phyloP scores from a whole-genome alignment of 1,140 invertebrate genomes.

The Proctacanthus coquilletti region DNA sequence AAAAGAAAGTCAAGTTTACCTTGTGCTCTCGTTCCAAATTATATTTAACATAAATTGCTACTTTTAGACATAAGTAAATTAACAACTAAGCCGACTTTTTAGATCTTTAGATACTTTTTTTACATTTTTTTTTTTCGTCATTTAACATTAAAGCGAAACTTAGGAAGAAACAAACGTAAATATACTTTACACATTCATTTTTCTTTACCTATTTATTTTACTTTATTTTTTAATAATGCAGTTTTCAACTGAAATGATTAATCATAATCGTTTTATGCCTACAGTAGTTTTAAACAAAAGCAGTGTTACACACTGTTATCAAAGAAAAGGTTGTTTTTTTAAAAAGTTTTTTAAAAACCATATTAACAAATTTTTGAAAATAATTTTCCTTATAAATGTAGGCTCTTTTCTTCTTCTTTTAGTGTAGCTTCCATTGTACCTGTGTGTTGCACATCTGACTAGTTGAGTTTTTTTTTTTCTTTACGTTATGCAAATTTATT shows the following conservation, averaged over 20 bases:
- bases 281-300: too few species aligned
- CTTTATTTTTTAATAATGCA: too few species aligned
- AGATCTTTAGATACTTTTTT: neutral
- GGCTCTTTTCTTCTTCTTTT: neutral
- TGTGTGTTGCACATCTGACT: slow-evolving; percentile 9
- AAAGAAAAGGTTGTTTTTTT: neutral
- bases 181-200: too few species aligned
- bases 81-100: neutral
- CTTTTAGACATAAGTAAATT: neutral
- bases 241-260: neutral
- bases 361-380: neutral
- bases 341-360: neutral
- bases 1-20: too few species aligned
- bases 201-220: too few species aligned
- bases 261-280: neutral
- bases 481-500: neutral
- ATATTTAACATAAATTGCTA: neutral
- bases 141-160: too few species aligned
- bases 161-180: too few species aligned
- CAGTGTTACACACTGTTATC: too few species aligned
- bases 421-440: slow-evolving; percentile 7
- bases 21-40: neutral
- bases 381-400: neutral
- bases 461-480: slow-evolving; percentile 6
- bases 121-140: too few species aligned